phyloP scores from a whole-genome alignment of 2,888 invertebrate species.

The Ochropleura leucogaster region DNA sequence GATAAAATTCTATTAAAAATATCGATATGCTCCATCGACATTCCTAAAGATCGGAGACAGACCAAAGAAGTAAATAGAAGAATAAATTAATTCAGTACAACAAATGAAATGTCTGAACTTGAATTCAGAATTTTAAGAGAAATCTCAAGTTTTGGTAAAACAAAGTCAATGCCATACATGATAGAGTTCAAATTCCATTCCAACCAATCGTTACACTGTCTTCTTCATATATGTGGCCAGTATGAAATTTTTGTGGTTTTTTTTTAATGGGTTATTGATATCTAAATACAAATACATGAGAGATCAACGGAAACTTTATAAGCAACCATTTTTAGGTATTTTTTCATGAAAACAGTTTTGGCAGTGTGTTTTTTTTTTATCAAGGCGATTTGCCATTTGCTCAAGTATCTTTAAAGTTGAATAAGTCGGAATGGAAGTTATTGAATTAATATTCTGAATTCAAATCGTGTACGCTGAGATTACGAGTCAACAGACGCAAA shows the following conservation, averaged over 20 bases:
- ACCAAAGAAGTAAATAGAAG: background rate
- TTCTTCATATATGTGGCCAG: too few relatives aligned
- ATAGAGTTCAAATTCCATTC: background rate
- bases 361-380: background rate
- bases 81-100: background rate
- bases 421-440: background rate
- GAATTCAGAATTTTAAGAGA: conserved; percentile 7
- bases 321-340: background rate
- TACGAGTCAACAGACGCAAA: conserved; percentile 5
- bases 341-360: background rate
- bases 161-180: background rate
- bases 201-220: background rate
- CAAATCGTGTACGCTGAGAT: conserved; percentile 20
- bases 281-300: too few relatives aligned
- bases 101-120: background rate
- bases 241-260: too few relatives aligned
- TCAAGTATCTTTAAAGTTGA: background rate
- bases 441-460: conserved; percentile 1
- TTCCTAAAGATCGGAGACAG: conserved; percentile 19
- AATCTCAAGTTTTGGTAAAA: background rate
- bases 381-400: background rate
- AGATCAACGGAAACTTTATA: background rate
- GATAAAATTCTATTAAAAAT: conserved; percentile 10
- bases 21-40: conserved; percentile 36
- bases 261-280: background rate